A percentile compares a stretch with the other conserved stretches of the same genome.
phyloP scores from a whole-genome alignment of 2,113 vertebrate species.

The Rissa tridactyla region DNA sequence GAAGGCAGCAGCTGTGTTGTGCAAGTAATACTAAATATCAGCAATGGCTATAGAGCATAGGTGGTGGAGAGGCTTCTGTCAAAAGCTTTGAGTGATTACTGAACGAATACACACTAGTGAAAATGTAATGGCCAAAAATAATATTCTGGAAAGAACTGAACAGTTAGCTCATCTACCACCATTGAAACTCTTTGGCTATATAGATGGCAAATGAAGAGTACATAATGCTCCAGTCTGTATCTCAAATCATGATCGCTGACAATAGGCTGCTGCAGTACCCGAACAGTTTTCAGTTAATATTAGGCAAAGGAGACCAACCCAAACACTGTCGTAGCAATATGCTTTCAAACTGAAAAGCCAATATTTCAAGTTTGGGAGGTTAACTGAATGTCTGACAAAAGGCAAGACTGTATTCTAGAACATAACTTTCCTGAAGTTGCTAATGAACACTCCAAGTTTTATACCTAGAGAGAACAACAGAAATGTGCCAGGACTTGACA shows the following conservation, averaged over 20 bases:
- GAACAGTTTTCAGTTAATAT: background rate
- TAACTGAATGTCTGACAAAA: background rate
- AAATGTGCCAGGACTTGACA: background rate
- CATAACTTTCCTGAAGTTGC: background rate
- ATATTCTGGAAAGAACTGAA: background rate
- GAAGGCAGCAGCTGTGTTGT: background rate
- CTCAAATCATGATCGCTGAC: background rate
- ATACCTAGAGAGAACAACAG: background rate
- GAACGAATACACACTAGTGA: background rate
- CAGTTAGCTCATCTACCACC: background rate
- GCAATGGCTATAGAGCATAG: background rate
- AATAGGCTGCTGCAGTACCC: background rate
- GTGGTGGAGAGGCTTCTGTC: background rate
- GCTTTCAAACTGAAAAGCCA: background rate
- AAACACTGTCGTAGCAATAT: background rate
- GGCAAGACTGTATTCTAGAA: background rate
- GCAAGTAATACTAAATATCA: background rate
- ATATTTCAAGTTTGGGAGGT: background rate
- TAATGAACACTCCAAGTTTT: background rate
- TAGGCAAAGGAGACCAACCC: background rate
- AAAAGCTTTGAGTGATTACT: background rate
- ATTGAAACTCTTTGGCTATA: background rate
- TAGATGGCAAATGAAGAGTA: background rate
- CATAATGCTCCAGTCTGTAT: background rate
- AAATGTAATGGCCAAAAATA: background rate